phyloP scores from a whole-genome alignment of 2,797 vertebrate species.

The Hypotaenidia philippensis region DNA sequence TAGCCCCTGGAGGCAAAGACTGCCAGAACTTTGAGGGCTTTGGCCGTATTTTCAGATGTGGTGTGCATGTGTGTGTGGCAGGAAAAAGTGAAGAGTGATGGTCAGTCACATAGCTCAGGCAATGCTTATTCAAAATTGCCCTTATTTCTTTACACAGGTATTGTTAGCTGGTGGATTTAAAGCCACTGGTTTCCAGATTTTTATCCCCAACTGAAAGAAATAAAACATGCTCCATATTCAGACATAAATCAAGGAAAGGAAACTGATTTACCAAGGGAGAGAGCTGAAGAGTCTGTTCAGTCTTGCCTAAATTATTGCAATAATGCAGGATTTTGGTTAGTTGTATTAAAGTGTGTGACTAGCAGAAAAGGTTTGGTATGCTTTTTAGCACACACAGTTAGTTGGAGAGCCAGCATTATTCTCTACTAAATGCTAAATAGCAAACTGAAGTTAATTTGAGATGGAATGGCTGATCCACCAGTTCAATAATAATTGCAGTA shows the following conservation, averaged over 20 bases:
- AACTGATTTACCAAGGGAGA: not conserved
- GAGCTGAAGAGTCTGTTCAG: not conserved
- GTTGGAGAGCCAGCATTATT: not conserved
- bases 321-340: not conserved
- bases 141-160: not conserved
- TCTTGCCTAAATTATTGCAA: not conserved
- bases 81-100: not conserved
- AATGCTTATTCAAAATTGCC: not conserved
- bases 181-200: not conserved
- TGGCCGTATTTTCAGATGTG: not conserved
- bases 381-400: not conserved
- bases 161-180: not conserved
- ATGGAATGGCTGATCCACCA: not conserved
- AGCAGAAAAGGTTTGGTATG: not conserved
- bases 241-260: not conserved
- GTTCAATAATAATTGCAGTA: not conserved
- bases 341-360: not conserved
- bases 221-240: not conserved
- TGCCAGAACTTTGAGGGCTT: not conserved
- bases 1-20: not conserved
- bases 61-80: not conserved
- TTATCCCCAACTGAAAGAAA: not conserved
- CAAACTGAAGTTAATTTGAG: constrained; percentile 4
- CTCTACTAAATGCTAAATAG: constrained; percentile 13
- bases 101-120: not conserved